Base-by-base conservation (phyloP, 1,140 invertebrate genomes). In the Drosophila ironensis region DNA sequence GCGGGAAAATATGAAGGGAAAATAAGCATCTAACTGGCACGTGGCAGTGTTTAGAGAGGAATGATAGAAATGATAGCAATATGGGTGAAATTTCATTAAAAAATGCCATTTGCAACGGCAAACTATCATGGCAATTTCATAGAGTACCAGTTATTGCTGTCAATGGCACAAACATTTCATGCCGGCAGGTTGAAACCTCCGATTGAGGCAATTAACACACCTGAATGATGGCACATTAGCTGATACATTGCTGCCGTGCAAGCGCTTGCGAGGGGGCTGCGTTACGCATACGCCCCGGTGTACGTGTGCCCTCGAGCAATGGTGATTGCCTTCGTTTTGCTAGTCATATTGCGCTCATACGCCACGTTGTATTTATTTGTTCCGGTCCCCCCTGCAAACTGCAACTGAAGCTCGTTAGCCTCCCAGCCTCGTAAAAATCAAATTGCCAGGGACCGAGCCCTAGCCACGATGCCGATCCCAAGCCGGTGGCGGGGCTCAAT, bases 281-380 rank as follows among this genome's bases (percentile, higher is more conserved):
- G 28, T 50, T 47, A 68, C 38, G 38, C 52, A 70, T 69, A 57
- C 53, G 66, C 22, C 16, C 45, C 33, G 48, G 19, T 46, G 72
- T 53, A 53, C 48, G 44, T 50, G 71, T n/a, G 24, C 5, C 14
- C 16, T 45, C 12, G 2, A 2, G 5, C 5, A 25, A 1, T 12
- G 20, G 46, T 78, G 74, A 77, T 78, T 77, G 74, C 53, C 74
- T 50, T 40, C 11, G 40, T 33, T 54, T 14, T 51, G 42, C 52
- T 41, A 60, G 61, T 41, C 61, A 69, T 52, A 69, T 68, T 16
- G 56, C 61, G 46, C 74, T n/a, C n/a, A 57, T 73, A 77, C 53
- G 68, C 54, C 74, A 68, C 61, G 69, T 68, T 78, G 74, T 68
- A 68, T 69, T 77, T 77, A 78, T 77, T 77, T 78, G 74, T 67